Conservation (phyloP, 2,113 vertebrate species). For the Poecile atricapillus region DNA sequence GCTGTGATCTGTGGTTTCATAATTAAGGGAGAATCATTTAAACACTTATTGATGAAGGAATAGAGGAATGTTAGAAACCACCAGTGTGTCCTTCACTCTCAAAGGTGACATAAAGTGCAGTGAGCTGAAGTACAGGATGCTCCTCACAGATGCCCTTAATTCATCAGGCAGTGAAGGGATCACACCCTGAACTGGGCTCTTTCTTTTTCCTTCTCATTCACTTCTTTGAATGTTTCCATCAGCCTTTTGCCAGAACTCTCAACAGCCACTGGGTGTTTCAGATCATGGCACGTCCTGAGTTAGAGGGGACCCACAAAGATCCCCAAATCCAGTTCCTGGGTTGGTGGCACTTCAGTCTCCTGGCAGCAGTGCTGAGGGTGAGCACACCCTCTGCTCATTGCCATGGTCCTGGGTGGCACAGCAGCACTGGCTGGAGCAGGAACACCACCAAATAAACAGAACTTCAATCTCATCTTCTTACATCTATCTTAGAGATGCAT, state of each 20-base stretch:
- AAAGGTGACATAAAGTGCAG: neutral
- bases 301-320: neutral
- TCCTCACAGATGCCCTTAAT: neutral
- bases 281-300: no score
- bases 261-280: neutral
- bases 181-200: neutral
- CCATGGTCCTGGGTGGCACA: neutral
- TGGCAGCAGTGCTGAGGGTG: neutral
- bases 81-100: neutral
- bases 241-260: neutral
- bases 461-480: no score
- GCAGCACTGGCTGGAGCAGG: neutral
- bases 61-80: neutral
- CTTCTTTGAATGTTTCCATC: neutral
- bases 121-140: neutral
- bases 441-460: neutral
- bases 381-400: neutral
- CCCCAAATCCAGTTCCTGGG: neutral
- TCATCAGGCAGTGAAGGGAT: neutral
- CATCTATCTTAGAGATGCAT: no score
- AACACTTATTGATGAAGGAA: neutral
- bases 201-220: neutral
- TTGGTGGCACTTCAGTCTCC: neutral
- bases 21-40: neutral
- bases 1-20: neutral